Evolutionary conservation across 2,113 vertebrate species (phyloP).

Genomic region (Boulengeromyrus knoepffleri): DNA sequence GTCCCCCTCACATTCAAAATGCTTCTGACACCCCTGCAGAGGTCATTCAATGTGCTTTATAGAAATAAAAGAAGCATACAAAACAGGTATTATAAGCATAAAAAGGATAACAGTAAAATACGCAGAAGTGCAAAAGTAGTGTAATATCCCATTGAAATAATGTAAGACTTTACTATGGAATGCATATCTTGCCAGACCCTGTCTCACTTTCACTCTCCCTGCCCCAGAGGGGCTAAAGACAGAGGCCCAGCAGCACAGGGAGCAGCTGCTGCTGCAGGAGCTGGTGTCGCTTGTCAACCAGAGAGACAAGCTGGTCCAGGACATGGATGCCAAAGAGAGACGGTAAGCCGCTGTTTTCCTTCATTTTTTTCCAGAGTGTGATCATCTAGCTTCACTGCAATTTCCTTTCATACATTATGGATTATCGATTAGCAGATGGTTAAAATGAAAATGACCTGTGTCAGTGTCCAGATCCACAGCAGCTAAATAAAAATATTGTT

Average conservation of each 20-base stretch:
- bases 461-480: not conserved
- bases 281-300: constrained; percentile 82
- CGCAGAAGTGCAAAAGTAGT: not conserved
- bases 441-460: not conserved
- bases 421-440: not conserved
- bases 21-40: not conserved
- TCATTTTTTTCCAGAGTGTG: not conserved
- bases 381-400: not conserved
- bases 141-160: not conserved
- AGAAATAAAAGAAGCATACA: not conserved
- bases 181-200: not conserved
- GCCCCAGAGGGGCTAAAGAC: constrained; percentile 74
- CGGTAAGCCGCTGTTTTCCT: constrained; percentile 56
- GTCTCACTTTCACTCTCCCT: not conserved
- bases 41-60: not conserved
- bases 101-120: not conserved
- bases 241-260: constrained; percentile 67
- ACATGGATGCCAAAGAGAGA: constrained; percentile 78
- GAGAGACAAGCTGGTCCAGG: constrained; percentile 75
- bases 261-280: constrained; percentile 77
- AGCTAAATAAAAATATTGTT: not conserved
- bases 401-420: not conserved
- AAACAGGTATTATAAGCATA: not conserved
- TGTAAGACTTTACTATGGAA: not conserved
- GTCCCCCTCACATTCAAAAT: too few relatives aligned